Evolutionary conservation across 1,140 invertebrate genomes (phyloP).

Genomic region (Cyrtorhinus lividipennis): DNA sequence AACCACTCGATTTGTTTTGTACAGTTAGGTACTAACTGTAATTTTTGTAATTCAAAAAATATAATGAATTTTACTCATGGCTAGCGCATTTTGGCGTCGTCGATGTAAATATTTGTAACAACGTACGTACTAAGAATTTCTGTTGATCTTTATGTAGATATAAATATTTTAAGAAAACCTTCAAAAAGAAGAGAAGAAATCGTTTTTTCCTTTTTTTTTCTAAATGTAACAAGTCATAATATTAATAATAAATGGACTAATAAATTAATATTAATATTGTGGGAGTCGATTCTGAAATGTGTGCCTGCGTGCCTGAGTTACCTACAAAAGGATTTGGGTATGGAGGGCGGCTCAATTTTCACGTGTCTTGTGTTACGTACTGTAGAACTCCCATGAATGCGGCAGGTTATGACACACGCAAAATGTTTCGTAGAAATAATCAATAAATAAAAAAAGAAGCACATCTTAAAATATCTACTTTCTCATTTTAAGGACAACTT

Average conservation of each 20-base stretch:
- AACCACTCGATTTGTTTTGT: slow-evolving; percentile 9
- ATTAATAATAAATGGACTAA: slow-evolving; percentile 18
- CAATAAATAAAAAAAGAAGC: no score
- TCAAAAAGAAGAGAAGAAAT: slow-evolving; percentile 3
- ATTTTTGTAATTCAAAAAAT: no score
- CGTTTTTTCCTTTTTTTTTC: slow-evolving; percentile 10
- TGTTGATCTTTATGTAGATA: slow-evolving; percentile 4
- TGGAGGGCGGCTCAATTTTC: neutral
- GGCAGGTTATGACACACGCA: slow-evolving; percentile 11
- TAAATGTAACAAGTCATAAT: slow-evolving; percentile 12
- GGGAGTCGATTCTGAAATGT: slow-evolving; percentile 11
- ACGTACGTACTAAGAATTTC: neutral
- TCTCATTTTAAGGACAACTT: slow-evolving; percentile 9
- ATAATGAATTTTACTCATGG: slow-evolving; percentile 4
- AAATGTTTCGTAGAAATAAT: no score
- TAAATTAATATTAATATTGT: slow-evolving; percentile 20
- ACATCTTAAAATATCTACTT: no score
- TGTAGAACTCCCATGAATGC: neutral
- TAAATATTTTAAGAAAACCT: neutral
- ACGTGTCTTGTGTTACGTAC: neutral
- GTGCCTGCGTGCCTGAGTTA: neutral
- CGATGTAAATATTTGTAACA: neutral
- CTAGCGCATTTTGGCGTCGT: neutral
- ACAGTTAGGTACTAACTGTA: slow-evolving; percentile 15
- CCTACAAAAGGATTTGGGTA: neutral